phyloP scores from a whole-genome alignment of 2,888 invertebrate species.

The Lasioglossum vierecki region DNA sequence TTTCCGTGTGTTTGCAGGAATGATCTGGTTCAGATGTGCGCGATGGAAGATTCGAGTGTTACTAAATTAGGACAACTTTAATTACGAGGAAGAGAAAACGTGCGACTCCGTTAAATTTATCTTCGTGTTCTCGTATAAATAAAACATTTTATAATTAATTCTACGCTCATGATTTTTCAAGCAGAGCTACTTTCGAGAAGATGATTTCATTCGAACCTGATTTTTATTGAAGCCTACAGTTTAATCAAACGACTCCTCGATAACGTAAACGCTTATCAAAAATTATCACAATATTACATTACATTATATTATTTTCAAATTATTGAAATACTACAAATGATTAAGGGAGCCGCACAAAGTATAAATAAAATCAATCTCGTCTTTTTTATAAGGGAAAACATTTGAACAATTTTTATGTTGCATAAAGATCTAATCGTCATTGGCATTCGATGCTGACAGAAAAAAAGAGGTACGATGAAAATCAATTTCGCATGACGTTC shows the following conservation, averaged over 20 bases:
- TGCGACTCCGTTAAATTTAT: background rate
- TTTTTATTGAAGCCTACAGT: background rate
- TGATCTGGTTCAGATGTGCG: background rate
- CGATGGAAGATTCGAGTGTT: background rate
- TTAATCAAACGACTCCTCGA: too few relatives aligned
- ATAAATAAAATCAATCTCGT: too few relatives aligned
- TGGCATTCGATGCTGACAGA: background rate
- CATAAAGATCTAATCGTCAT: background rate
- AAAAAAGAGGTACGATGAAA: background rate
- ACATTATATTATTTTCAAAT: too few relatives aligned
- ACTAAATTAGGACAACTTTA: background rate
- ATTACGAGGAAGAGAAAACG: conserved; percentile 19
- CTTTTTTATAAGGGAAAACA: too few relatives aligned
- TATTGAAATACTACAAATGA: too few relatives aligned
- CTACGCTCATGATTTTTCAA: background rate
- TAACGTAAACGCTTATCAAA: too few relatives aligned
- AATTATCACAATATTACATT: too few relatives aligned
- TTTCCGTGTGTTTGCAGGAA: background rate
- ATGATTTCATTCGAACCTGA: background rate
- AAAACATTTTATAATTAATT: background rate
- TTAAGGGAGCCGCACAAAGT: too few relatives aligned
- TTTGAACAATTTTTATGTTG: background rate
- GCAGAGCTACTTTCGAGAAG: background rate
- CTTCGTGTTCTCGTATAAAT: conserved; percentile 1
- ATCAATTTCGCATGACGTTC: background rate